A percentile compares a stretch with the other conserved stretches of the same genome.
Conservation (phyloP, 2,113 vertebrate genomes). For the Sylvietta virens region DNA sequence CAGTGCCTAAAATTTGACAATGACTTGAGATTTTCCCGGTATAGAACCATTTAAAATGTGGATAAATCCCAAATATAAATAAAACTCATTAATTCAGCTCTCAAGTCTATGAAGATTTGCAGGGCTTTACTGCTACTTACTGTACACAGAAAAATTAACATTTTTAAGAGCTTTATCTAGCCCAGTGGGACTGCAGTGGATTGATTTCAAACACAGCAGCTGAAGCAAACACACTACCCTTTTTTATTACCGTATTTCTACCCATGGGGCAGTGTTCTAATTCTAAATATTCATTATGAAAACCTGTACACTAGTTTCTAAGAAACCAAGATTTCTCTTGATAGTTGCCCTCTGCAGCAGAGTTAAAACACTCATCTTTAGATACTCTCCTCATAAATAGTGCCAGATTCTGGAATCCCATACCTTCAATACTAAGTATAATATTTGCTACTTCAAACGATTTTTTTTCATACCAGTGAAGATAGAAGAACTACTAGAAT, state of each 20-base stretch:
- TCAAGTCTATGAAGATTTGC: constrained; percentile 2
- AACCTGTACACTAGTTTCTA: background rate
- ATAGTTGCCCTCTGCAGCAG: background rate
- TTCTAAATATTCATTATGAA: constrained; percentile 45
- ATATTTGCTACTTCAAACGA: fast-evolving
- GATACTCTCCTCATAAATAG: background rate
- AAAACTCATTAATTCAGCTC: background rate
- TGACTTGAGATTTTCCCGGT: background rate
- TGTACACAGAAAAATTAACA: constrained; percentile 1
- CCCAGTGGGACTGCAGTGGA: background rate
- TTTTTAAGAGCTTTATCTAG: constrained; percentile 20
- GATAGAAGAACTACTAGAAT: background rate
- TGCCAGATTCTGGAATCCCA: background rate
- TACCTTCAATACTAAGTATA: background rate
- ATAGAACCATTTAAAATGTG: background rate
- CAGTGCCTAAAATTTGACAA: background rate
- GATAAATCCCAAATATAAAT: background rate
- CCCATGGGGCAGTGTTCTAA: background rate
- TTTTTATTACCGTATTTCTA: background rate
- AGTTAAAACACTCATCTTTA: background rate
- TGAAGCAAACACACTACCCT: background rate
- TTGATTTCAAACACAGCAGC: constrained; percentile 19
- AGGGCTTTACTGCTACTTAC: background rate
- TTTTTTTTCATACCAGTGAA: background rate
- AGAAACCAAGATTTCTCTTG: background rate